Percentiles rank a stretch among this genome's conserved stretches.
Conservation (phyloP, 1,140 invertebrate species). For the Leptopilina boulardi region DNA sequence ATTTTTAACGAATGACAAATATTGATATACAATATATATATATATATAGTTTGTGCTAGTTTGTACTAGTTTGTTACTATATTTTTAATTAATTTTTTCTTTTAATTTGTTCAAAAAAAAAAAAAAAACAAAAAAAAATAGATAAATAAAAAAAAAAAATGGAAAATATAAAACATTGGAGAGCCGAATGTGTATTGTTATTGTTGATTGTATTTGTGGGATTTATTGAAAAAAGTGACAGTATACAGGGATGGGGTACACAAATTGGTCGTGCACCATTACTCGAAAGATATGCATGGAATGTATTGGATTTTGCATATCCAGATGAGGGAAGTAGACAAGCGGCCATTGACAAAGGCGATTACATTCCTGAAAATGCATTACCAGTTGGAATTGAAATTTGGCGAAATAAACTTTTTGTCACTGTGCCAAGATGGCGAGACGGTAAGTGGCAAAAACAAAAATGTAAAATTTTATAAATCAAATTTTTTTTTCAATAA, state of each 20-base stretch:
- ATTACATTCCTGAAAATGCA: conserved; percentile 84
- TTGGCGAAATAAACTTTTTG: conserved; percentile 86
- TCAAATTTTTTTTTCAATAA: conserved; percentile 42
- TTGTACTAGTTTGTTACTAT: too few species aligned
- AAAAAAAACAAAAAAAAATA: not conserved
- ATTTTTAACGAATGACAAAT: too few species aligned
- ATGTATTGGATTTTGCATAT: conserved; percentile 84
- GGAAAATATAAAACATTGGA: not conserved
- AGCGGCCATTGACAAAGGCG: conserved; percentile 80
- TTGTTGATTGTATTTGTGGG: conserved; percentile 40
- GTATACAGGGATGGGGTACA: conserved; percentile 51
- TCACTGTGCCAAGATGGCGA: conserved; percentile 86
- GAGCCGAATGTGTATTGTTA: not conserved
- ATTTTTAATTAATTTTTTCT: too few species aligned
- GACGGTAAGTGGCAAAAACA: conserved; percentile 73
- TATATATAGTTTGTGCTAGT: too few species aligned
- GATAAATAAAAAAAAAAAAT: not conserved
- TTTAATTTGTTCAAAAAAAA: too few species aligned
- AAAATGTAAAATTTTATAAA: too few species aligned
- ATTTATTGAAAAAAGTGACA: conserved; percentile 38
- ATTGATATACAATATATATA: too few species aligned
- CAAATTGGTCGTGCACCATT: conserved; percentile 73
- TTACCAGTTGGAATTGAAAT: conserved; percentile 88
- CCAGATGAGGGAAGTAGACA: conserved; percentile 78
- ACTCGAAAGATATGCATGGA: conserved; percentile 85